Percentiles rank a stretch among this genome's conserved stretches.
These are phyloP conservation scores for Tortrix viridana DNA, from an alignment of 2,888 invertebrate species.

Conservation along the genomic window DNA sequence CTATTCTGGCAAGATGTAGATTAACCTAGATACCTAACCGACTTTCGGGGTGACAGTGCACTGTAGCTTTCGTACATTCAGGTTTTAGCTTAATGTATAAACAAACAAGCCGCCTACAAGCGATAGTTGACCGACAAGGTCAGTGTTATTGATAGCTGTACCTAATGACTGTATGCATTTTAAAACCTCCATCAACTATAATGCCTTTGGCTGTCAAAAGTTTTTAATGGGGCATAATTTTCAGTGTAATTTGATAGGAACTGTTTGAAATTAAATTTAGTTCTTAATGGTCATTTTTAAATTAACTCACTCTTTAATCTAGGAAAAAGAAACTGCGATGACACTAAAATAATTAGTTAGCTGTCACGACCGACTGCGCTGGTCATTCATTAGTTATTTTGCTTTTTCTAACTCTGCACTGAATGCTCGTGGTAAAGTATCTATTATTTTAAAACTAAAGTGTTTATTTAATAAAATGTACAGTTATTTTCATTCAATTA, in stretches of 20 bases:
- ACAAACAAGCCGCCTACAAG: not conserved
- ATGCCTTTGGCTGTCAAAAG: not conserved
- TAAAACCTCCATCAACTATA: conserved; percentile 3
- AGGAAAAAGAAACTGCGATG: not conserved
- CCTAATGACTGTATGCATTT: conserved; percentile 7
- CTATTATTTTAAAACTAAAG: too few species aligned
- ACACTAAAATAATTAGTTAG: conserved; percentile 12
- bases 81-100: not conserved
- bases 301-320: conserved; percentile 1
- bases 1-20: too few species aligned
- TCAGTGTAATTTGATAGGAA: not conserved
- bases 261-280: not conserved
- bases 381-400: conserved; percentile 3
- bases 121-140: conserved; percentile 2
- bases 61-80: not conserved
- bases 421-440: not conserved
- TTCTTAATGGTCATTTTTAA: not conserved
- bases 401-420: not conserved
- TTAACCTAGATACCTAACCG: too few species aligned
- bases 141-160: conserved; percentile 6
- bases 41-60: too few species aligned
- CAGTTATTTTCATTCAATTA: too few species aligned
- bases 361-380: conserved; percentile 12
- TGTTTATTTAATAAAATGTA: too few species aligned
- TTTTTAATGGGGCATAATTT: not conserved